Evolutionary conservation across 1,140 invertebrate genomes (phyloP), one percentile per base, ranked within the genome.

Genomic region (Telenomus remus): DNA sequence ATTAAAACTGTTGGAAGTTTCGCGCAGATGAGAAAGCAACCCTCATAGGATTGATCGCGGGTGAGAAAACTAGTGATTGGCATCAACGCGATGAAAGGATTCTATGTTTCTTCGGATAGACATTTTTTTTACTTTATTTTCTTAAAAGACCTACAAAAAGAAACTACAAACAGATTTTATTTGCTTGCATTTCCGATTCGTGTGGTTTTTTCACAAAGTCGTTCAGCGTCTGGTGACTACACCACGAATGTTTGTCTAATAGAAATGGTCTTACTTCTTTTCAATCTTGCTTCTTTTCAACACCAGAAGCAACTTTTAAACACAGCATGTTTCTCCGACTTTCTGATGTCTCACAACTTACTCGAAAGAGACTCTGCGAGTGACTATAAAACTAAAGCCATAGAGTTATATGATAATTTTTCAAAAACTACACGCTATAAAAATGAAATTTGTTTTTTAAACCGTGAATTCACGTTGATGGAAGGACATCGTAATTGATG

Each of bases 41-140:
- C 54, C 44, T 35, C 12, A 70, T 81, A 82, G 81, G 72, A 81
- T 79, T 69, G 70, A 76, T 82, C 78, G 79, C 79, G 77, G 80
- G 71, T 75, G 79, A 60, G 49, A 64, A 49, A 70, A 61, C 66
- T 66, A 63, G 54, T 27, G 13, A 54, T 53, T 68, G 70, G 51
- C 43, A 54, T 69, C 43, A 55, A 19, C 27, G 49, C 61, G 16
- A 34, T 19, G 33, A 49, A 9, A 44, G 27, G 13, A 27, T 49
- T 37, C 37, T 11, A 15, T n/a, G 47, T 9, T 33, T 1, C 56
- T 16, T 4, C 35, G 19, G 42, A 60, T 50, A 46, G 15, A 11
- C 49, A 49, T 50, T 53, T 53, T 63, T 49, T 53, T 63, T 54
- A 44, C 49, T 46, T 53, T 60, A 34, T 35, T 37, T 48, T 1